Base-by-base conservation (phyloP, 2,888 invertebrate species). In the Perizoma flavofasciatum region DNA sequence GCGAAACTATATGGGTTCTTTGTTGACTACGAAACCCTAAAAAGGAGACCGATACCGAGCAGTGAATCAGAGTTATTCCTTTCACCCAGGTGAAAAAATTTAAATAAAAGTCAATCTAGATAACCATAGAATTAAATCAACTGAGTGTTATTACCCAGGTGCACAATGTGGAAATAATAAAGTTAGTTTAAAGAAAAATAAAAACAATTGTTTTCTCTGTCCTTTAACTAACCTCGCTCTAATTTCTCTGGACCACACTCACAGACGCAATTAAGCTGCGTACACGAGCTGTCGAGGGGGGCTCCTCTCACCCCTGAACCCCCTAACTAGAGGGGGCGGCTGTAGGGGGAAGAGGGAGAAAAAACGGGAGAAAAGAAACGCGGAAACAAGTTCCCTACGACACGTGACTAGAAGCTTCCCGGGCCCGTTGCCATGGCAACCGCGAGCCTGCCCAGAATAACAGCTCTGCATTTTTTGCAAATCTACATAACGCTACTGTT, bases 221-320 rank as follows among this genome's bases (percentile, higher is more conserved):
- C 52, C 40, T 39, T 37, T 44, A 69, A 70, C 75, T 87, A 83
- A 74, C 72, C 86, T 76, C 71, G 89, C 80, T 88, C 90, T 91
- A 89, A 91, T 90, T 91, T 91, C 88, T 89, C 86, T 86, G 89
- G 88, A 89, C 91, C 91, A 91, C 91, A 89, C 91, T 89, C 91
- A 91, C 92, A 91, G 91, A 88, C 91, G 90, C 91, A 91, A 91
- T 92, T 91, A 92, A 92, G 92, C 88, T 86, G 82, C 89, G 88
- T 88, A 89, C 89, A 89, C 89, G 87, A 85, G 87, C 82, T 79
- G 78, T 79, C 71, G 81, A 80, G 83, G 82, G 81, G 63, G 69
- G 75, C 71, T 71, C 73, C 75, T 74, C 73, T 58, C 65, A 48
- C 56, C 63, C 63, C 56, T 33, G 8, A 46, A 57, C 65, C 72